Base-by-base conservation (phyloP, 2,113 vertebrate genomes). In the Chascanopsetta lugubris region DNA sequence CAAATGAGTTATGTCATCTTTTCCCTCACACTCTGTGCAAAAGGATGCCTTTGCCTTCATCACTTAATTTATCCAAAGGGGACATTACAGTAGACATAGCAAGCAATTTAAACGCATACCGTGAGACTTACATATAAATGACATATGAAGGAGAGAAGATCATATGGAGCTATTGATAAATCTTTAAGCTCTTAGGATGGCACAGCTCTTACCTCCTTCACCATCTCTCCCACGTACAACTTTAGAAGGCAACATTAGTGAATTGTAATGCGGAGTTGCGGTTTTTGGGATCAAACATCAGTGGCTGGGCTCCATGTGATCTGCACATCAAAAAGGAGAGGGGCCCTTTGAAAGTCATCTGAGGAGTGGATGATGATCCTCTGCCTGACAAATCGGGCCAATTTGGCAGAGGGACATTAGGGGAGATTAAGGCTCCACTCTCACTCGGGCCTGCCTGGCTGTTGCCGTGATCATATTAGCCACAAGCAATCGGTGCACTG, bases 381-480 rank as follows among this genome's bases (percentile, higher is more conserved):
- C 58, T 68, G 82, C 79, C 70, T 86, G 83, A 84, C 77, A 83
- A 82, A 84, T 82, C 24, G 34, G 65, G 75, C 83, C 80, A 83
- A 87, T 85, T 87, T 88, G 82, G 79, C 82, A 82, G 69, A 26
- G 65, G 80, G 71, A 81, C 69, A 84, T 34, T 77, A 58, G 68
- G 22, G 45, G 77, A 85, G 83, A 85, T 90, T 85, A 87, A 70
- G 72, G 77, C 78, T 82, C 75, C 67, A 20, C 82, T 72, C 69
- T 69, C 72, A 48, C 79, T 77, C 65, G 66, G 61, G 56, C 51
- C 70, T 75, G 75, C 72, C 57, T 62, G 77, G 72, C 77, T 77
- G 80, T 63, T 59, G 48, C 81, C 84, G 62, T 86, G 85, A 89
- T 89, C 88, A 86, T 82, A 86, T 88, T 86, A 89, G 72, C 76